A percentile compares a stretch with the other conserved stretches of the same genome.
Evolutionary conservation across 1,140 invertebrate species (phyloP).

Genomic region (Cydia amplana): DNA sequence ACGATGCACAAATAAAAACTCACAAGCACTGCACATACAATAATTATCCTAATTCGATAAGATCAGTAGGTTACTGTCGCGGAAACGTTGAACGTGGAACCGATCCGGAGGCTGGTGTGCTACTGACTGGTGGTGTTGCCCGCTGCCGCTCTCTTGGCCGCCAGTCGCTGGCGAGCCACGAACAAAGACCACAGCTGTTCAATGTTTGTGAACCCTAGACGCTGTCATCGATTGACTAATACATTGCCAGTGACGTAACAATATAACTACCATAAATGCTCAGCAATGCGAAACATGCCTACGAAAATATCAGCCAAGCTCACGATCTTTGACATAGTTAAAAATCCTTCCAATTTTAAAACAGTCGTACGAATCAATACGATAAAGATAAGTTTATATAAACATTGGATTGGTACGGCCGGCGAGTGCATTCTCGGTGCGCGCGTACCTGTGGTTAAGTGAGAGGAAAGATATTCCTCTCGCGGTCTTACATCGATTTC

Average conservation of each 20-base stretch:
- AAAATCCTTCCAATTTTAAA: constrained; percentile 11
- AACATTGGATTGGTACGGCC: constrained; percentile 41
- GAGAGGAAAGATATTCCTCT: constrained; percentile 44
- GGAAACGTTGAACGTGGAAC: background rate
- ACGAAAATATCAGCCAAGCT: constrained; percentile 4
- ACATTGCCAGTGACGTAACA: constrained; percentile 40
- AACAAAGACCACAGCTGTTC: constrained; percentile 73
- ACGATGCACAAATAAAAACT: constrained; percentile 15
- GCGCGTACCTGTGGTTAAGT: constrained; percentile 54
- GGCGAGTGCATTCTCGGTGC: constrained; percentile 62
- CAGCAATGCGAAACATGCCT: background rate
- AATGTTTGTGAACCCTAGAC: constrained; percentile 66
- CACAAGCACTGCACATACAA: constrained; percentile 28
- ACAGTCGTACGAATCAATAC: constrained; percentile 17
- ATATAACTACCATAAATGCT: background rate
- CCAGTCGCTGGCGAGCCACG: constrained; percentile 40
- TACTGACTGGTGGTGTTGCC: constrained; percentile 39
- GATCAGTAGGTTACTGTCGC: constrained; percentile 9
- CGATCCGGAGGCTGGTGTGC: constrained; percentile 36
- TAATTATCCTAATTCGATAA: background rate
- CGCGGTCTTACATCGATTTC: constrained; percentile 70
- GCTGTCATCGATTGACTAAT: constrained; percentile 57
- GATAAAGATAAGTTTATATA: constrained; percentile 16
- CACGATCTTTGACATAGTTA: constrained; percentile 16
- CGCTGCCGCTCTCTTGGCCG: constrained; percentile 3